Percentiles rank a stretch among this genome's conserved stretches.
Evolutionary conservation across 2,888 invertebrate species (phyloP).

Genomic region (Pollenia amentaria): DNA sequence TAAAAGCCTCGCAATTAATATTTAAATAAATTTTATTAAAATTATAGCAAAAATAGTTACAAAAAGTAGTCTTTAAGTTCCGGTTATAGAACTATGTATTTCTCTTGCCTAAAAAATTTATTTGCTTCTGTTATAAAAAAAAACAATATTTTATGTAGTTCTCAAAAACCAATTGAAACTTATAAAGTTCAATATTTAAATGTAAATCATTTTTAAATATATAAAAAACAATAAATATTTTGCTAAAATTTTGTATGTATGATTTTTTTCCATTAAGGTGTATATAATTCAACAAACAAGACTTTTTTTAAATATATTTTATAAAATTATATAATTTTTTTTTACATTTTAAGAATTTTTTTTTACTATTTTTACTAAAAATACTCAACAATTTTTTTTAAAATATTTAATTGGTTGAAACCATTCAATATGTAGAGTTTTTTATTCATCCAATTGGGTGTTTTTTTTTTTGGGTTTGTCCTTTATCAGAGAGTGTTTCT

Average conservation of each 20-base stretch:
- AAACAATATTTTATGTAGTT: background rate
- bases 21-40: background rate
- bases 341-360: constrained; percentile 37
- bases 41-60: background rate
- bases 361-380: constrained; percentile 79
- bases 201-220: constrained; percentile 6
- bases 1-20: constrained; percentile 65
- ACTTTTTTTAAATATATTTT: constrained; percentile 61
- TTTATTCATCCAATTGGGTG: constrained; percentile 72
- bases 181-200: constrained; percentile 4
- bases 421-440: constrained; percentile 80
- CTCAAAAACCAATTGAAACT: background rate
- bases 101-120: background rate
- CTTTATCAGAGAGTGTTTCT: constrained; percentile 70
- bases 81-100: background rate
- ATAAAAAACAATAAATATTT: constrained; percentile 26
- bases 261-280: constrained; percentile 33
- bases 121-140: background rate
- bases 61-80: background rate
- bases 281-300: constrained; percentile 71
- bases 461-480: constrained; percentile 52
- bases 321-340: constrained; percentile 67
- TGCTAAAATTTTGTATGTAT: constrained; percentile 25
- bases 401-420: constrained; percentile 81
- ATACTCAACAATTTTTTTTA: constrained; percentile 83